phyloP scores from a whole-genome alignment of 2,888 invertebrate genomes.

The Cephus rjabovi region DNA sequence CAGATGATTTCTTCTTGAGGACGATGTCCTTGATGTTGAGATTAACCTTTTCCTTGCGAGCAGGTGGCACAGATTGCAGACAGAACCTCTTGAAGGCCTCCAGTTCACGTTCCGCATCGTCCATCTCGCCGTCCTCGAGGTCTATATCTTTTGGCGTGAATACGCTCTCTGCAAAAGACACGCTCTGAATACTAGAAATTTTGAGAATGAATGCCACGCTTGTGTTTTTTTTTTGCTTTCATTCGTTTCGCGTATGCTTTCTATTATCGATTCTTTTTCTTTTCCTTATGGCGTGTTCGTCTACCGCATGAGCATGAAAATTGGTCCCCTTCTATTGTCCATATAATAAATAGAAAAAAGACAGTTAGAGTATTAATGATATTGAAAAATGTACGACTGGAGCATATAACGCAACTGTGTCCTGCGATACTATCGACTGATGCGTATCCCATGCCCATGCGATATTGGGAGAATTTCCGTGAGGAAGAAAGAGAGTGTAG shows the following conservation, averaged over 20 bases:
- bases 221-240: neutral
- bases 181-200: constrained; percentile 55
- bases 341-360: neutral
- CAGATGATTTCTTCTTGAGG: constrained; percentile 71
- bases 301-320: constrained; percentile 2
- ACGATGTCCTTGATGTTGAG: constrained; percentile 84
- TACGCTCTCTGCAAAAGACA: constrained; percentile 72
- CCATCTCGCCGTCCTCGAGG: constrained; percentile 81
- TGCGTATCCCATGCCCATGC: constrained; percentile 1
- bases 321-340: neutral
- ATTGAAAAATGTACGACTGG: neutral
- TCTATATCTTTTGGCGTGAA: constrained; percentile 85
- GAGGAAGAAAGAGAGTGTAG: constrained; percentile 43
- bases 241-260: constrained; percentile 3
- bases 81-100: constrained; percentile 91
- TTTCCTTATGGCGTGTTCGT: constrained; percentile 1
- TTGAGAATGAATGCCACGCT: constrained; percentile 10
- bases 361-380: neutral
- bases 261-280: constrained; percentile 5
- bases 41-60: constrained; percentile 81
- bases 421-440: neutral
- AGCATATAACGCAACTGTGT: neutral
- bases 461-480: constrained; percentile 32
- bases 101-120: constrained; percentile 83
- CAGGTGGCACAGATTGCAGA: constrained; percentile 83